phyloP scores from a whole-genome alignment of 2,113 vertebrate species.

The Epinephelus lanceolatus region DNA sequence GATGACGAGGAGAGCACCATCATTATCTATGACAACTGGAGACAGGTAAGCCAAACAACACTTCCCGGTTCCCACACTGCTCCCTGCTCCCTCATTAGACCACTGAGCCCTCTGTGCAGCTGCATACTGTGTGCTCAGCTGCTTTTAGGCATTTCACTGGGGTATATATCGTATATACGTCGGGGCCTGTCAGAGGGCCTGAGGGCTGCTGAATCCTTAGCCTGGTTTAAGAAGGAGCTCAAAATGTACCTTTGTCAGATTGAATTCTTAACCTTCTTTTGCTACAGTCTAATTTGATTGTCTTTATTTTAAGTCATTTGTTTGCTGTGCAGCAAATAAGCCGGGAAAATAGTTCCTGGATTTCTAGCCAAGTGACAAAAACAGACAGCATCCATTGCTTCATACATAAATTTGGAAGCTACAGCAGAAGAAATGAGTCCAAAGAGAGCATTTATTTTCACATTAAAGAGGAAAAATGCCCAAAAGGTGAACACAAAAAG shows the following conservation, averaged over 20 bases:
- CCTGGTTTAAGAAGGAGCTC: not conserved
- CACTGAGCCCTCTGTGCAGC: constrained; percentile 28
- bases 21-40: constrained; percentile 93
- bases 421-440: not conserved
- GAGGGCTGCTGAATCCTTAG: not conserved
- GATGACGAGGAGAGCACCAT: constrained; percentile 91
- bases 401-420: not conserved
- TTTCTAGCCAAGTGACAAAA: not conserved
- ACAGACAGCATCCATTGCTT: not conserved
- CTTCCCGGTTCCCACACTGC: constrained; percentile 28
- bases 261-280: constrained; percentile 1
- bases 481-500: not conserved
- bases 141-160: constrained; percentile 3
- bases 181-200: not conserved
- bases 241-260: not conserved
- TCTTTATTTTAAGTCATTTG: not conserved
- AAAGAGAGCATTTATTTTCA: not conserved
- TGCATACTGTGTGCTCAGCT: constrained; percentile 12
- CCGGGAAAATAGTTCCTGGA: not conserved
- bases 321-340: not conserved
- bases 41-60: constrained; percentile 87
- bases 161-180: not conserved
- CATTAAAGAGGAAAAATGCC: not conserved
- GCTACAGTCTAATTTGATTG: not conserved
- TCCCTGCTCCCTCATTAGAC: constrained; percentile 52